Conservation (phyloP, 2,113 vertebrate species). For the Thalassoma bifasciatum region DNA sequence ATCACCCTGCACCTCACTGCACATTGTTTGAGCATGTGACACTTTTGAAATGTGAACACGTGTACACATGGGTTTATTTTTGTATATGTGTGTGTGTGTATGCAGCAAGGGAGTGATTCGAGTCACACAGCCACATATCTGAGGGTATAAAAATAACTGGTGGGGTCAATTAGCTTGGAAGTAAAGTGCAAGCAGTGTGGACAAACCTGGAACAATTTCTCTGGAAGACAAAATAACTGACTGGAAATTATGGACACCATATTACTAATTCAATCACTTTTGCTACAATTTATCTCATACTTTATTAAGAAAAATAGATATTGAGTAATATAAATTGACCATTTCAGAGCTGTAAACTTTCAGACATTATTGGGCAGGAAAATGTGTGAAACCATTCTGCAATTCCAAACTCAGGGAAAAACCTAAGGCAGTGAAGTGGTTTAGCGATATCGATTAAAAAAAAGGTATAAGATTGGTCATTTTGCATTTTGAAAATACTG, state of each 20-base stretch:
- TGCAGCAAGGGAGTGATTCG: neutral
- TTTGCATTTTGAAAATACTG: too few species aligned
- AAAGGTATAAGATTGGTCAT: too few species aligned
- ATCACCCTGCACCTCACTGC: neutral
- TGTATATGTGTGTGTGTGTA: neutral
- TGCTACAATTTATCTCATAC: neutral
- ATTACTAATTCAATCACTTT: neutral
- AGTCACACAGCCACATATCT: conserved; percentile 1
- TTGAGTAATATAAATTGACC: neutral
- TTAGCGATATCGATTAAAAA: too few species aligned
- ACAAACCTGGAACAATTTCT: too few species aligned
- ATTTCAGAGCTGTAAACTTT: neutral
- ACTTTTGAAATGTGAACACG: neutral
- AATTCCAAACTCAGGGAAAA: neutral
- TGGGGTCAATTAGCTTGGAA: conserved; percentile 2
- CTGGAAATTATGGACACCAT: too few species aligned
- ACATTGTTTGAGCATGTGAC: neutral
- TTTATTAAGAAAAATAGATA: neutral
- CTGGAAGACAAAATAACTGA: too few species aligned
- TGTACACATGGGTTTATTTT: conserved; percentile 4
- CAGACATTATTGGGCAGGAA: neutral
- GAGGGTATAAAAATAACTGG: conserved; percentile 18
- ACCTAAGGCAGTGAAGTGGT: neutral
- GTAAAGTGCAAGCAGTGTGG: neutral
- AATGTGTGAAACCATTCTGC: neutral